Evolutionary conservation across 2,113 vertebrate genomes (phyloP).

Genomic region (Triplophysa dalaica): DNA sequence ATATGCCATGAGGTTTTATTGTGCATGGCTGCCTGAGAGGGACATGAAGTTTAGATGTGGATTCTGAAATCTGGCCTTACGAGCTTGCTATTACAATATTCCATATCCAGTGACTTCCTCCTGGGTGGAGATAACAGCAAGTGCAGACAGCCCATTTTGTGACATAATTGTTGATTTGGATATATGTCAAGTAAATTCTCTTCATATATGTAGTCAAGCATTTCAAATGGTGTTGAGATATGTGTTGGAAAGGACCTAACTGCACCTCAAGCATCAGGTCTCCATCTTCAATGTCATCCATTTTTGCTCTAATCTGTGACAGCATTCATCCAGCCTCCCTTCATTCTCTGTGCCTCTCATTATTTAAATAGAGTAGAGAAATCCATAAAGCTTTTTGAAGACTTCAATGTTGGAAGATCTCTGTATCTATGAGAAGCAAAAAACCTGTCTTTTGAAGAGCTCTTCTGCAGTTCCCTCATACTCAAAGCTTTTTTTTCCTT

Average conservation of each 20-base stretch:
- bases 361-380: slow-evolving; percentile 34
- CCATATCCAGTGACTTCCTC: slow-evolving; percentile 26
- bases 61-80: neutral
- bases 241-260: slow-evolving; percentile 12
- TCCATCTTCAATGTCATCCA: slow-evolving; percentile 37
- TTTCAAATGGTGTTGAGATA: neutral
- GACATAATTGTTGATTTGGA: no score
- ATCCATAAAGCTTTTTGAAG: slow-evolving; percentile 41
- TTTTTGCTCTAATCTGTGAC: slow-evolving; percentile 35
- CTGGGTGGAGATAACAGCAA: slow-evolving; percentile 28
- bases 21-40: neutral
- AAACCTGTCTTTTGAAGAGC: neutral
- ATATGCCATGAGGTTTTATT: neutral
- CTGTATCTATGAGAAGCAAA: slow-evolving; percentile 19
- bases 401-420: slow-evolving; percentile 37
- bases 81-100: slow-evolving; percentile 2
- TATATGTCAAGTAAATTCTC: no score
- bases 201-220: neutral
- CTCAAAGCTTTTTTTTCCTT: slow-evolving; percentile 23
- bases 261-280: slow-evolving; percentile 30
- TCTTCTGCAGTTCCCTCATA: slow-evolving; percentile 25
- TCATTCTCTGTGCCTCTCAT: slow-evolving; percentile 29
- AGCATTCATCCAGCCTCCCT: slow-evolving; percentile 31
- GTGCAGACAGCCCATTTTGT: no score
- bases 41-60: no score